phyloP scores from a whole-genome alignment of 1,140 invertebrate species.

The Trachymyrmex cornetzi region DNA sequence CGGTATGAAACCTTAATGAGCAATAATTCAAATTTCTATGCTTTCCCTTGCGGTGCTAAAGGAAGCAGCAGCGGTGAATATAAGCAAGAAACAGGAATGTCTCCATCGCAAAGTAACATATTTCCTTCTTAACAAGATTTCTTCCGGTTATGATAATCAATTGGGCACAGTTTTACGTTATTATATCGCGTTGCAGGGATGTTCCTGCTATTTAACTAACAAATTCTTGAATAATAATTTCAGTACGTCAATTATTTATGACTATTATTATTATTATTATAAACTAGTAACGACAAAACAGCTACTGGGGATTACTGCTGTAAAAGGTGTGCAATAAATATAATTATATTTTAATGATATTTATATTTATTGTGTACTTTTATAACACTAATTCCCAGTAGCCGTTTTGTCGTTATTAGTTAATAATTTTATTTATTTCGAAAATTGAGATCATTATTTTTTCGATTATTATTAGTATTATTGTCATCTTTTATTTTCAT shows the following conservation, averaged over 20 bases:
- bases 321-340: too few relatives aligned
- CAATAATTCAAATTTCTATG: constrained; percentile 79
- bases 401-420: too few relatives aligned
- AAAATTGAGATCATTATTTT: too few relatives aligned
- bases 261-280: neutral
- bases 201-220: constrained; percentile 5
- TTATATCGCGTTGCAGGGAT: neutral
- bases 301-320: too few relatives aligned
- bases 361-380: too few relatives aligned
- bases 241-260: neutral
- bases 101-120: constrained; percentile 57
- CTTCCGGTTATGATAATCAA: constrained; percentile 36
- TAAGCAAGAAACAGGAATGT: constrained; percentile 46
- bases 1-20: constrained; percentile 73
- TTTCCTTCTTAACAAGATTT: constrained; percentile 57
- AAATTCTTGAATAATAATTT: neutral
- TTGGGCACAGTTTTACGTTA: constrained; percentile 41
- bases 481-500: neutral
- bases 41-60: constrained; percentile 34
- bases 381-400: too few relatives aligned
- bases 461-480: too few relatives aligned
- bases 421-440: too few relatives aligned
- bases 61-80: constrained; percentile 5
- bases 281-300: too few relatives aligned
- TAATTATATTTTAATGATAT: too few relatives aligned